These are phyloP conservation scores for Flabesymbios commensalis DNA, from an alignment of 2,888 invertebrate species.

Conservation along the genomic window DNA sequence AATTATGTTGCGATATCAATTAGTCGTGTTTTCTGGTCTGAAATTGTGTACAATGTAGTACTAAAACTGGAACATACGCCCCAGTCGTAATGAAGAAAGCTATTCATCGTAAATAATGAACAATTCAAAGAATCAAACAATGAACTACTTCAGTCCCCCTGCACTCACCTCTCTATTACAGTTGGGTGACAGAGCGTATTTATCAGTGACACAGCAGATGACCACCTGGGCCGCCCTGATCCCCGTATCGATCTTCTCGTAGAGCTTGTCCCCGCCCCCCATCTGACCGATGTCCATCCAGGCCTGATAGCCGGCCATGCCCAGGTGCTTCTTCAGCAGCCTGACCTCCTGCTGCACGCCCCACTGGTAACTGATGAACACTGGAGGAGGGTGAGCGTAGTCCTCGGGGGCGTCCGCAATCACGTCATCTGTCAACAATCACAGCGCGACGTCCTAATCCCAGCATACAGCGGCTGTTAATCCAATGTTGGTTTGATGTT, in stretches of 20 bases:
- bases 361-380: slow-evolving; percentile 58
- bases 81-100: too few relatives aligned
- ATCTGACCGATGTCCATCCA: slow-evolving; percentile 61
- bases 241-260: slow-evolving; percentile 55
- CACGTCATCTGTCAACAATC: slow-evolving; percentile 39
- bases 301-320: slow-evolving; percentile 53
- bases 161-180: slow-evolving; percentile 59
- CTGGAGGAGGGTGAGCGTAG: slow-evolving; percentile 30
- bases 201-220: slow-evolving; percentile 49
- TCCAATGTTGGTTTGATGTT: too few relatives aligned
- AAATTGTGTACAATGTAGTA: too few relatives aligned
- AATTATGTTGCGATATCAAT: too few relatives aligned
- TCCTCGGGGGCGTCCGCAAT: slow-evolving; percentile 41
- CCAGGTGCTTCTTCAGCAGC: slow-evolving; percentile 49
- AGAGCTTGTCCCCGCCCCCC: slow-evolving; percentile 59
- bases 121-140: too few relatives aligned
- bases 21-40: too few relatives aligned
- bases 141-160: too few relatives aligned
- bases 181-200: slow-evolving; percentile 57
- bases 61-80: too few relatives aligned
- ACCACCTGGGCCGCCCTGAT: slow-evolving; percentile 52
- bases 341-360: slow-evolving; percentile 54
- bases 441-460: background rate
- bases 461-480: too few relatives aligned
- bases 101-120: too few relatives aligned